Conservation (phyloP, 2,888 invertebrate species). For the Synergus itoensis region DNA sequence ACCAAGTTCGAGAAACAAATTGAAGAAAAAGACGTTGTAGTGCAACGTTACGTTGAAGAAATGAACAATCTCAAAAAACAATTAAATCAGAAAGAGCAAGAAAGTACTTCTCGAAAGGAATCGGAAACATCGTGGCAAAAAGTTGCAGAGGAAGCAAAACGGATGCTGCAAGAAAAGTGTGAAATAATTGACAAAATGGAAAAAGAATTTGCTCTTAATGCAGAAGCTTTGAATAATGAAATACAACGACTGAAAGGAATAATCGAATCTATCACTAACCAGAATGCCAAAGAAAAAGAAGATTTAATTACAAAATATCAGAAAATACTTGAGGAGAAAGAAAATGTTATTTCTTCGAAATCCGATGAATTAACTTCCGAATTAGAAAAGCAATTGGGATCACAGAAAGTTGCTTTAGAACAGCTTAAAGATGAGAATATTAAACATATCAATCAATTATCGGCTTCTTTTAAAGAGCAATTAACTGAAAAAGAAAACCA, state of each 20-base stretch:
- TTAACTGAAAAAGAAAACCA: slow-evolving; percentile 79
- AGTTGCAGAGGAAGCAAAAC: slow-evolving; percentile 72
- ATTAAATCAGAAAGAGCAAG: slow-evolving; percentile 66
- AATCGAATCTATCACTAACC: slow-evolving; percentile 76
- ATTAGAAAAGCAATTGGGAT: slow-evolving; percentile 57
- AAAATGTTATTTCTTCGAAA: slow-evolving; percentile 73
- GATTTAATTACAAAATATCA: slow-evolving; percentile 79
- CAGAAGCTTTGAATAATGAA: slow-evolving; percentile 65
- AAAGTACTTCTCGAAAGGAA: slow-evolving; percentile 62
- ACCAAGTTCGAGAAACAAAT: slow-evolving; percentile 73
- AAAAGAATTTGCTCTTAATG: slow-evolving; percentile 66
- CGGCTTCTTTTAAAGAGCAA: slow-evolving; percentile 77
- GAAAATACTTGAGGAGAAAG: slow-evolving; percentile 80
- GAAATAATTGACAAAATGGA: slow-evolving; percentile 73
- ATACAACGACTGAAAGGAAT: slow-evolving; percentile 66
- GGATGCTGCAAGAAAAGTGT: slow-evolving; percentile 72
- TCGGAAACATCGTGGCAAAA: slow-evolving; percentile 68
- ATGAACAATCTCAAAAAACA: slow-evolving; percentile 66
- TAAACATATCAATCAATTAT: slow-evolving; percentile 62
- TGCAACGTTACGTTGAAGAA: slow-evolving; percentile 73
- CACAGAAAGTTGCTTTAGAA: slow-evolving; percentile 60
- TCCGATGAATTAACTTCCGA: slow-evolving; percentile 61
- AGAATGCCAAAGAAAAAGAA: slow-evolving; percentile 76
- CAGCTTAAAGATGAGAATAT: slow-evolving; percentile 62
- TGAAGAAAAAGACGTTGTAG: slow-evolving; percentile 64